Conservation (phyloP, 2,113 vertebrate species). For the Cyprinus carpio region DNA sequence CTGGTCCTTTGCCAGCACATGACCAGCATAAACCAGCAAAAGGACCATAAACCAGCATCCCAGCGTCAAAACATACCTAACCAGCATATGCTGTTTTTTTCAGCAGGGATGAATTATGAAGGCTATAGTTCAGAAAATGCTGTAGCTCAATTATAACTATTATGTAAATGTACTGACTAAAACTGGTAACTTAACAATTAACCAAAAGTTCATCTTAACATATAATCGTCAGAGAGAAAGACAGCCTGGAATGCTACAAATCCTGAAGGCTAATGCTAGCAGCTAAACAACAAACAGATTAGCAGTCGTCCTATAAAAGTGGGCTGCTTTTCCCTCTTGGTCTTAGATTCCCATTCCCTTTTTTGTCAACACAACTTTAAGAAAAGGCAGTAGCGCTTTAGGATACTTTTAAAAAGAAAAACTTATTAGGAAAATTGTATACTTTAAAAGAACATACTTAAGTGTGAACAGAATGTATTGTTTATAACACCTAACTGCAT, state of each 20-base stretch:
- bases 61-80: too few relatives aligned
- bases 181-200: not conserved
- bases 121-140: not conserved
- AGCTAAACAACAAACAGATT: not conserved
- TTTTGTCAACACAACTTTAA: too few relatives aligned
- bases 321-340: not conserved
- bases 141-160: not conserved
- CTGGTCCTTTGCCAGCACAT: too few relatives aligned
- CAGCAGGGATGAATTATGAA: too few relatives aligned
- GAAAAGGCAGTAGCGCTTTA: too few relatives aligned
- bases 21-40: too few relatives aligned
- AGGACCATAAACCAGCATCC: too few relatives aligned
- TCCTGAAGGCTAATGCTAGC: not conserved
- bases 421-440: not conserved
- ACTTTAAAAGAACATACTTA: not conserved
- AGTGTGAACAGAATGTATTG: not conserved
- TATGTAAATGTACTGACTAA: not conserved
- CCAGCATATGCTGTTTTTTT: too few relatives aligned
- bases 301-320: not conserved
- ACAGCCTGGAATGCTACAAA: not conserved
- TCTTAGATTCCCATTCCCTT: too few relatives aligned
- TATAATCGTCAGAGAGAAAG: not conserved
- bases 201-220: not conserved
- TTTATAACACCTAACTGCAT: too few relatives aligned
- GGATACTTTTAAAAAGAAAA: too few relatives aligned